phyloP scores from a whole-genome alignment of 1,140 invertebrate species.

The Harlomillsia oculata region DNA sequence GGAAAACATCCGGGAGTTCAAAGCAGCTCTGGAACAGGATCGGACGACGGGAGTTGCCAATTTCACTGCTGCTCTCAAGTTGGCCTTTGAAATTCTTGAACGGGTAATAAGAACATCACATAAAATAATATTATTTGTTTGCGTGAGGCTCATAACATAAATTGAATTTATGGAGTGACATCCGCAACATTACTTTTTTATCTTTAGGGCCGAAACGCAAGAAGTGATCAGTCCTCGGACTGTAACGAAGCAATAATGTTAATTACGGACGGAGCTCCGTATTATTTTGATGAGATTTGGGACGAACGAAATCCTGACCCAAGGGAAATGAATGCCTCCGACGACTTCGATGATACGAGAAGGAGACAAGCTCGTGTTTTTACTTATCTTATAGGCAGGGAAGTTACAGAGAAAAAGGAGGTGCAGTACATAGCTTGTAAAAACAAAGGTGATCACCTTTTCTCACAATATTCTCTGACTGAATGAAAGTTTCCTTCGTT shows the following conservation, averaged over 20 bases:
- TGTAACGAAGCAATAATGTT: constrained; percentile 99
- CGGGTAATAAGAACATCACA: constrained; percentile 43
- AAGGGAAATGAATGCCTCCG: constrained; percentile 37
- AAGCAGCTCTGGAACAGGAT: constrained; percentile 49
- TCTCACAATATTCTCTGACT: no score
- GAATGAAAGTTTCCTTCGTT: constrained; percentile 34
- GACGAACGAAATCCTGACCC: constrained; percentile 45
- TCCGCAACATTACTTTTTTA: neutral
- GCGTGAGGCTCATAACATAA: no score
- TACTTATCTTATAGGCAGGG: constrained; percentile 92
- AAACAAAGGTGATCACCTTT: constrained; percentile 69
- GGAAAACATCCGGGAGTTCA: constrained; percentile 70
- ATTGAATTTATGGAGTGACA: no score
- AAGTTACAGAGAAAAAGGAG: constrained; percentile 81
- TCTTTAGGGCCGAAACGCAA: neutral
- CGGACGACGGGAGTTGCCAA: constrained; percentile 84
- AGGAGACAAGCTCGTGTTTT: constrained; percentile 68
- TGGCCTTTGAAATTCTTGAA: constrained; percentile 78
- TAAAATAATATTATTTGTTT: no score
- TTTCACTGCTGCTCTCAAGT: constrained; percentile 78
- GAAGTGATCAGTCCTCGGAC: constrained; percentile 52
- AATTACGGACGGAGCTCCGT: constrained; percentile 95
- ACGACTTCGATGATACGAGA: neutral
- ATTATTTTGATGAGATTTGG: constrained; percentile 85
- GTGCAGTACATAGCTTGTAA: constrained; percentile 95